Evolutionary conservation across 2,888 invertebrate species (phyloP).

Genomic region (Oxytorus armatus): DNA sequence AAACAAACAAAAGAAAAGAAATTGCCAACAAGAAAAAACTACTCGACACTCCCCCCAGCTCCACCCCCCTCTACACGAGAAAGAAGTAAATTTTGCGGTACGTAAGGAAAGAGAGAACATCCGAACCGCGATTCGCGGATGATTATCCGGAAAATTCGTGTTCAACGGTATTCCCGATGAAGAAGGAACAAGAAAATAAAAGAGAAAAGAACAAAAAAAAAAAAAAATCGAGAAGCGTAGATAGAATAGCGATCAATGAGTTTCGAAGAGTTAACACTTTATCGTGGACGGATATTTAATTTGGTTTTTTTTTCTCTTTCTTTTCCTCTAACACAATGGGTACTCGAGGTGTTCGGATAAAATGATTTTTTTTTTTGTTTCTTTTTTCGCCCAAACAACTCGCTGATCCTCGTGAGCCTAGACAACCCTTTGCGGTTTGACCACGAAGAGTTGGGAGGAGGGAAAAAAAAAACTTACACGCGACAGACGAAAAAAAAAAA

Average conservation of each 20-base stretch:
- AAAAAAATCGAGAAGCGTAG: not conserved
- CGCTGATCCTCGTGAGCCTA: too few species aligned
- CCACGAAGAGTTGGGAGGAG: too few species aligned
- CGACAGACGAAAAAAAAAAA: too few species aligned
- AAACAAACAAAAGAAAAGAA: slow-evolving; percentile 72
- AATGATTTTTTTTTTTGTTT: not conserved
- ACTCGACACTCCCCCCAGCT: slow-evolving; percentile 79
- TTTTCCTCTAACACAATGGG: too few species aligned
- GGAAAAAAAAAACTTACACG: too few species aligned
- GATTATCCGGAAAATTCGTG: too few species aligned
- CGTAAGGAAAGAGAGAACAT: slow-evolving; percentile 70
- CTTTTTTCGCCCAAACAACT: not conserved
- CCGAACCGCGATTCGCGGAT: slow-evolving; percentile 38
- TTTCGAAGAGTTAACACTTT: not conserved
- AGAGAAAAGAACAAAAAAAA: too few species aligned
- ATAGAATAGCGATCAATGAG: not conserved
- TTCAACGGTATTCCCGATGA: too few species aligned
- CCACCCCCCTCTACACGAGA: slow-evolving; percentile 28
- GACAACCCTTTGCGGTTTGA: too few species aligned
- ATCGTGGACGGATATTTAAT: not conserved
- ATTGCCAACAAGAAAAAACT: slow-evolving; percentile 72
- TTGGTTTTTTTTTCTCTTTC: too few species aligned
- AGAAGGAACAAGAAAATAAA: too few species aligned
- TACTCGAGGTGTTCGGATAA: too few species aligned
- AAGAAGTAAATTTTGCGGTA: slow-evolving; percentile 72